A percentile compares a stretch with the other conserved stretches of the same genome.
Conservation (phyloP, 2,888 invertebrate genomes). For the Aleiodes alternator region DNA sequence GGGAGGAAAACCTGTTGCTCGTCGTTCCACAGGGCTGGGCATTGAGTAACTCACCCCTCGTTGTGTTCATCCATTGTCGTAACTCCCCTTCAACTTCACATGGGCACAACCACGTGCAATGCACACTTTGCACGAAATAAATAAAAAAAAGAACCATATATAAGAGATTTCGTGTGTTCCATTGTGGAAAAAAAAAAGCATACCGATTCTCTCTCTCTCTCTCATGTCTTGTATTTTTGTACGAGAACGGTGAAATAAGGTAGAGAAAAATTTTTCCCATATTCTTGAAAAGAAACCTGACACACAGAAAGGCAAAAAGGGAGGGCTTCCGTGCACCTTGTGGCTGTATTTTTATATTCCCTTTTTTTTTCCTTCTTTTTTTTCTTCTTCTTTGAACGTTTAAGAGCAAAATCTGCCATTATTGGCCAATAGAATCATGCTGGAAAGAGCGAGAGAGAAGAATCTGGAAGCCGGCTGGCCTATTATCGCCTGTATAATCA, state of each 20-base stretch:
- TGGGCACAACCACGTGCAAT: slow-evolving; percentile 37
- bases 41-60: slow-evolving; percentile 43
- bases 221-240: slow-evolving; percentile 48
- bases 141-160: slow-evolving; percentile 7
- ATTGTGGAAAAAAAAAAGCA: slow-evolving; percentile 38
- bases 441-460: slow-evolving; percentile 14
- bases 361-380: slow-evolving; percentile 49
- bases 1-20: slow-evolving; percentile 70
- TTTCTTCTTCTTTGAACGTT: slow-evolving; percentile 47
- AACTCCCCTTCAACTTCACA: slow-evolving; percentile 20
- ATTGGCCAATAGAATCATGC: slow-evolving; percentile 13
- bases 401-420: slow-evolving; percentile 48
- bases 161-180: slow-evolving; percentile 29
- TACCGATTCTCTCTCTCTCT: slow-evolving; percentile 27
- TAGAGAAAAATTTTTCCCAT: slow-evolving; percentile 64
- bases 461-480: slow-evolving; percentile 28
- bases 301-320: slow-evolving; percentile 55
- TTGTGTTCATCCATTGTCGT: slow-evolving; percentile 36
- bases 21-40: slow-evolving; percentile 48
- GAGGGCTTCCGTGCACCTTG: slow-evolving; percentile 62
- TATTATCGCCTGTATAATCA: neutral
- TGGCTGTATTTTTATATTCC: slow-evolving; percentile 4
- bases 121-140: slow-evolving; percentile 36
- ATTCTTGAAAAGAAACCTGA: slow-evolving; percentile 70
- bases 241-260: neutral